phyloP scores from a whole-genome alignment of 2,797 vertebrate species.

The Enteromius argenteus region DNA sequence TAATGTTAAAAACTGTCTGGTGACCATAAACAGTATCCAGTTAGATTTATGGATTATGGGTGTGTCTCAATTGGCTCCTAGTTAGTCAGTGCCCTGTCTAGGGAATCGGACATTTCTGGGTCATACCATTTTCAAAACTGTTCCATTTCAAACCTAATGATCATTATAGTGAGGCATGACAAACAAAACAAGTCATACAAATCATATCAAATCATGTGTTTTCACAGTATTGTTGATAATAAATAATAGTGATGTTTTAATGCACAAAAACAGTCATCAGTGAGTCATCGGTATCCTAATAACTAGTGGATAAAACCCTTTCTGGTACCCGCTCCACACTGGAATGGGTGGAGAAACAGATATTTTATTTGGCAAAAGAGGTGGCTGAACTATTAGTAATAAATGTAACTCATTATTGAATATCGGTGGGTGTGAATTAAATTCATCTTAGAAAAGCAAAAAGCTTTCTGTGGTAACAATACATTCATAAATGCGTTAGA shows the following conservation, averaged over 20 bases:
- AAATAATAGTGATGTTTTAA: not conserved
- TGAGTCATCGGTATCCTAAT: not conserved
- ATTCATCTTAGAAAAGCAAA: not conserved
- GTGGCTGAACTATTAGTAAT: not conserved
- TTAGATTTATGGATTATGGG: not conserved
- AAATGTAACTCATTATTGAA: not conserved
- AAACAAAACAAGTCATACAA: constrained; percentile 18
- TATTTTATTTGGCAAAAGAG: not conserved
- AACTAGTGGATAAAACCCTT: not conserved
- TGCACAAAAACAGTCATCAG: not conserved
- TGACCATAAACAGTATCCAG: not conserved
- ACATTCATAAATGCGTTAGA: too few relatives aligned
- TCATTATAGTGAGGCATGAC: not conserved
- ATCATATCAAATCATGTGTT: constrained; percentile 3
- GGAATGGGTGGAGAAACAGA: not conserved
- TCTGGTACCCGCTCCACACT: not conserved
- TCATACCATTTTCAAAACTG: not conserved
- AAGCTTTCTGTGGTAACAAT: not conserved
- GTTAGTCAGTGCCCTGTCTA: not conserved
- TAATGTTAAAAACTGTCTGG: not conserved
- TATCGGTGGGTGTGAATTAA: not conserved
- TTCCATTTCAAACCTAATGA: too few relatives aligned
- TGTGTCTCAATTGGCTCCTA: not conserved
- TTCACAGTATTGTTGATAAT: not conserved
- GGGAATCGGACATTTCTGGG: not conserved